These are phyloP conservation scores for Caenorhabditis afra DNA, from an alignment of 2,888 invertebrate genomes.

Conservation along the genomic window DNA sequence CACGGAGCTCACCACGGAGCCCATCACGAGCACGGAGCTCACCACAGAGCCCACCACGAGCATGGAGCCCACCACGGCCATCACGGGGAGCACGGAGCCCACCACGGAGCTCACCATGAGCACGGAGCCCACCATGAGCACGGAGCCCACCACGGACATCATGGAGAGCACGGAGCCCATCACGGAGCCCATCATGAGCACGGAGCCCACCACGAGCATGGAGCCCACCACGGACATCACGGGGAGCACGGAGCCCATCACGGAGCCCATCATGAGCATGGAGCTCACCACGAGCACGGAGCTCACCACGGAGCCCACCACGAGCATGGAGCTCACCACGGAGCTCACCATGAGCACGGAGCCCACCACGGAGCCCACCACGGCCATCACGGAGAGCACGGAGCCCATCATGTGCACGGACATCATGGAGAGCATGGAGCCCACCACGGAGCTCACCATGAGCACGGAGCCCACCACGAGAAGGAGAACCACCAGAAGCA, in stretches of 20 bases:
- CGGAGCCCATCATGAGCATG: slow-evolving; percentile 31
- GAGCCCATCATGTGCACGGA: background rate
- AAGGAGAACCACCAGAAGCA: slow-evolving; percentile 24
- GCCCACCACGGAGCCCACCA: background rate
- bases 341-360: slow-evolving; percentile 1
- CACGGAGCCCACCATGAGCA: slow-evolving; percentile 1
- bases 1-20: slow-evolving; percentile 21
- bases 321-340: slow-evolving; percentile 15
- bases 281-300: slow-evolving; percentile 28
- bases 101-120: slow-evolving; percentile 1
- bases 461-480: slow-evolving; percentile 4
- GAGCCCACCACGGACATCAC: slow-evolving; percentile 22
- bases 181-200: too few relatives aligned
- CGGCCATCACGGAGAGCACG: slow-evolving; percentile 6
- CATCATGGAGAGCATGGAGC: background rate
- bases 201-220: slow-evolving; percentile 14
- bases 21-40: slow-evolving; percentile 10
- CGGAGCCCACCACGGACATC: background rate
- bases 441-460: background rate
- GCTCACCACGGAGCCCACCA: slow-evolving; percentile 20
- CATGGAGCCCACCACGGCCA: background rate
- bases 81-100: slow-evolving; percentile 8
- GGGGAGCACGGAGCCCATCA: slow-evolving; percentile 29
- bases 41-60: slow-evolving; percentile 4
- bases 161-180: background rate